Evolutionary conservation across 2,888 invertebrate genomes (phyloP), one percentile per base, ranked within the genome.

Genomic region (Polia nebulosa): DNA sequence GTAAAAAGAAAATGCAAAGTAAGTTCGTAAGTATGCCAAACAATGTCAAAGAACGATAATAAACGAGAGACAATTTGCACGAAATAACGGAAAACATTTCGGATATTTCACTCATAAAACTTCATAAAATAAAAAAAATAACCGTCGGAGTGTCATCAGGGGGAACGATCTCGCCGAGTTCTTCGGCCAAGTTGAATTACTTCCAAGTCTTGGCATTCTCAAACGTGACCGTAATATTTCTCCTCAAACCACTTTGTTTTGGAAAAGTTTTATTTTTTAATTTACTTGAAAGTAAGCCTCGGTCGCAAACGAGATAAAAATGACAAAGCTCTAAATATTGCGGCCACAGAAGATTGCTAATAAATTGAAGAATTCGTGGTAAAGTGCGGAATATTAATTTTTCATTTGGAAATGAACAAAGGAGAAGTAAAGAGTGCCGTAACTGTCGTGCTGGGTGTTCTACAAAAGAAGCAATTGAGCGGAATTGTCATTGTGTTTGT

Each of bases 111-210:
- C 69, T 85, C 80, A 84, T 82, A 86, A 85, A 88, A 87, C 76
- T 84, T 76, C 66, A 85, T 86, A 82, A 87, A 86, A 85, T 80
- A 82, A 85, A 85, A 84, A 82, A 72, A 41, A 41, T 17, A 39
- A 17, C 41, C 51, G 66, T 39, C 55, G 52, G 85, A 86, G 84
- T 85, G 86, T 80, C 88, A 89, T 85, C 88, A 78, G 82, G 89
- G 89, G 91, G 90, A 92, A 91, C 90, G 89, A 91, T 90, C 85
- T 84, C 85, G 59, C 80, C 83, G 81, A 81, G 76, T 87, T 87
- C 78, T 88, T 86, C 82, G 81, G 74, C 89, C 81, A 91, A 92
- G 86, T 93, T 92, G 90, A 89, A 93, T 93, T 92, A 92, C 90
- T 91, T 89, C 81, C 85, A 59, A 78, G 81, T 69, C 78, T 78